Conservation (phyloP, 2,888 invertebrate species). For the Phortica okadai region DNA sequence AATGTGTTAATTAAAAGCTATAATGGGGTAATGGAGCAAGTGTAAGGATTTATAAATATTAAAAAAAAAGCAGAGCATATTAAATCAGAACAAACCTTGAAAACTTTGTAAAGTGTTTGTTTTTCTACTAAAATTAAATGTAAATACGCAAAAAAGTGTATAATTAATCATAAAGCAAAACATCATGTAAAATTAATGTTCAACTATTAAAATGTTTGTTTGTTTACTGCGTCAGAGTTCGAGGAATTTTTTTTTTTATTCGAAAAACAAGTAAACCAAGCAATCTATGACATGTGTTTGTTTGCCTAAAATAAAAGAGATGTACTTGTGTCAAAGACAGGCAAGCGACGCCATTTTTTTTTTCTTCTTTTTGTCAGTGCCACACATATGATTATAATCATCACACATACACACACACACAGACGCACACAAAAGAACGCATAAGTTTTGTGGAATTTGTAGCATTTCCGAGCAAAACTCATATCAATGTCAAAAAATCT, state of each 20-base stretch:
- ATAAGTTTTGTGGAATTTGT: constrained; percentile 49
- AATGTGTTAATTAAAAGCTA: too few species aligned
- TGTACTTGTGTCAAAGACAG: too few species aligned
- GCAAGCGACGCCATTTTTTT: constrained; percentile 17
- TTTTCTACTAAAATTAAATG: too few species aligned
- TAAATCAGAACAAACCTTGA: too few species aligned
- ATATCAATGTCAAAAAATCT: constrained; percentile 61
- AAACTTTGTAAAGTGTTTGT: too few species aligned
- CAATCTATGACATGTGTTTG: constrained; percentile 34
- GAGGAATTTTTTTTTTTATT: constrained; percentile 55
- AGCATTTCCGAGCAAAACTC: constrained; percentile 47
- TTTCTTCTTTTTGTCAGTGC: constrained; percentile 39
- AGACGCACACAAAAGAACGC: not conserved
- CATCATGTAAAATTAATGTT: too few species aligned
- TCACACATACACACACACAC: not conserved
- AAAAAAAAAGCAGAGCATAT: too few species aligned
- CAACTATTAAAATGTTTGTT: not conserved
- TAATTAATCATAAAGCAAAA: too few species aligned
- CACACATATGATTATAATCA: constrained; percentile 38
- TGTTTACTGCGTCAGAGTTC: constrained; percentile 15
- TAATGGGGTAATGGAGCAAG: too few species aligned
- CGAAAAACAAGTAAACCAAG: constrained; percentile 43
- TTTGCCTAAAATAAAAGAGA: constrained; percentile 28
- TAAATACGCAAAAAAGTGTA: too few species aligned
- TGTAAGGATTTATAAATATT: too few species aligned